Evolutionary conservation across 2,888 invertebrate species (phyloP).

Genomic region (Noctua janthina): DNA sequence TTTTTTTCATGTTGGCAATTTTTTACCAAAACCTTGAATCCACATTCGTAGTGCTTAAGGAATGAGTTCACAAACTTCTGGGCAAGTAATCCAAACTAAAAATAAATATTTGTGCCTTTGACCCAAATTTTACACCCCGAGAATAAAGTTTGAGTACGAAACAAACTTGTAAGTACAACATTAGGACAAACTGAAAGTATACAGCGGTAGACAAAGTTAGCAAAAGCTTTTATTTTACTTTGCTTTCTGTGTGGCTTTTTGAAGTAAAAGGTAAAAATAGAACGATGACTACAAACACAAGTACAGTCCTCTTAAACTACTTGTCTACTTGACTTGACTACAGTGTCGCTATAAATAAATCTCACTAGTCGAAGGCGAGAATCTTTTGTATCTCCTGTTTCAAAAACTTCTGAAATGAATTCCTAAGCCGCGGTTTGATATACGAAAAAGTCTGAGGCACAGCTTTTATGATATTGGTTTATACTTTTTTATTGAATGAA

Average conservation of each 20-base stretch:
- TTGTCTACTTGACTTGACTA: neutral
- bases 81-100: neutral
- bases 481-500: neutral
- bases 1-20: neutral
- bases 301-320: neutral
- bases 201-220: slow-evolving; percentile 10
- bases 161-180: slow-evolving; percentile 46
- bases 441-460: neutral
- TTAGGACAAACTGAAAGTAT: slow-evolving; percentile 33
- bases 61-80: neutral
- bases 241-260: slow-evolving; percentile 4
- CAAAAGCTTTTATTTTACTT: slow-evolving; percentile 17
- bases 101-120: slow-evolving; percentile 38
- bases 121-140: slow-evolving; percentile 20
- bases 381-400: neutral
- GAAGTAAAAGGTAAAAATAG: slow-evolving; percentile 11
- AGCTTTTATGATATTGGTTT: neutral
- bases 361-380: neutral
- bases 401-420: neutral
- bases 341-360: neutral
- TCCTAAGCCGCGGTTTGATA: neutral
- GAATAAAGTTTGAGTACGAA: slow-evolving; percentile 42
- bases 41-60: neutral
- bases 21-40: neutral
- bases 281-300: neutral